A percentile compares a stretch with the other conserved stretches of the same genome.
These are phyloP conservation scores for Augiades crinisus DNA, from an alignment of 2,888 invertebrate genomes.

Conservation along the genomic window DNA sequence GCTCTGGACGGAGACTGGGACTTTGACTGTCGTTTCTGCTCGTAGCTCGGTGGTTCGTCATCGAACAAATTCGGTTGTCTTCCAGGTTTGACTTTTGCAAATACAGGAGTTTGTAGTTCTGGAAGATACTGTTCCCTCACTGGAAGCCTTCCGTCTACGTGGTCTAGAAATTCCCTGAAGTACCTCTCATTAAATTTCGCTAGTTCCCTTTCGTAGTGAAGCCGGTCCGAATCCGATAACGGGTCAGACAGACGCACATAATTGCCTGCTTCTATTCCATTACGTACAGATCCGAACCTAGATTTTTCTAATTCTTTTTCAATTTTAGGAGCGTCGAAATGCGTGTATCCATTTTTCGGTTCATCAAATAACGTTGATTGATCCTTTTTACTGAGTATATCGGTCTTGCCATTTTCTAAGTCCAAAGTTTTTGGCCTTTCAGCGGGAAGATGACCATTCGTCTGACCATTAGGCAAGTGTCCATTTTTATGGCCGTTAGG, in stretches of 20 bases:
- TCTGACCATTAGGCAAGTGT: slow-evolving; percentile 34
- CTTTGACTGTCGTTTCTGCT: slow-evolving; percentile 50
- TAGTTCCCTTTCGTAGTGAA: slow-evolving; percentile 70
- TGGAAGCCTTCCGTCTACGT: slow-evolving; percentile 55
- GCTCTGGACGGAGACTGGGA: slow-evolving; percentile 66
- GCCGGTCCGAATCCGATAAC: slow-evolving; percentile 54
- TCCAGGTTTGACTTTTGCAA: slow-evolving; percentile 69
- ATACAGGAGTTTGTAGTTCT: slow-evolving; percentile 72
- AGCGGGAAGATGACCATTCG: slow-evolving; percentile 44
- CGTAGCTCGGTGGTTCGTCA: slow-evolving; percentile 61
- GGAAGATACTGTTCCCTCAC: slow-evolving; percentile 71
- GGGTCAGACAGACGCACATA: slow-evolving; percentile 69
- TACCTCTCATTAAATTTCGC: slow-evolving; percentile 73
- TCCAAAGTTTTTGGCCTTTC: slow-evolving; percentile 67
- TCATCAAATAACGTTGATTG: slow-evolving; percentile 48
- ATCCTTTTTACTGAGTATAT: slow-evolving; percentile 44
- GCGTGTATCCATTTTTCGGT: slow-evolving; percentile 50
- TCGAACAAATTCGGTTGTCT: slow-evolving; percentile 61
- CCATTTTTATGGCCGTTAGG: slow-evolving; percentile 47
- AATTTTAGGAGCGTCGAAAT: slow-evolving; percentile 47
- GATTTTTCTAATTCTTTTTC: slow-evolving; percentile 63
- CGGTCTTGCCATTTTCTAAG: slow-evolving; percentile 46
- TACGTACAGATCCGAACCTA: slow-evolving; percentile 72
- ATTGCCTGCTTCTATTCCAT: slow-evolving; percentile 62
- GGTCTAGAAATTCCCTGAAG: slow-evolving; percentile 65